Evolutionary conservation across 2,888 invertebrate genomes (phyloP).

Genomic region (Nomada goodeniana): DNA sequence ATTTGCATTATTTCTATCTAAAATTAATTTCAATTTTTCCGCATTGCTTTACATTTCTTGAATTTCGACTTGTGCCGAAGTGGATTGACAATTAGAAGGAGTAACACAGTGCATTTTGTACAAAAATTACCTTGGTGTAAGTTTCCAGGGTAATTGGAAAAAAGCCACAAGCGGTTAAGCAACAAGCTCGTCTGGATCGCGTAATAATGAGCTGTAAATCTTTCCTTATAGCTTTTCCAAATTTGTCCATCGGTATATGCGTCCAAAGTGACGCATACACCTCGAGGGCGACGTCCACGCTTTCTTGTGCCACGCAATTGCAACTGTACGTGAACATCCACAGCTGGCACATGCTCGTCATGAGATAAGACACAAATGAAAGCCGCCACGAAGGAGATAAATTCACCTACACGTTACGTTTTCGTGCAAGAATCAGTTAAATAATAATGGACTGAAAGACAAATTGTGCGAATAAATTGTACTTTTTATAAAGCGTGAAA

Average conservation of each 20-base stretch:
- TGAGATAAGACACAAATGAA: conserved; percentile 12
- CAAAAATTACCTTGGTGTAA: conserved; percentile 50
- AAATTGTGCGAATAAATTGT: too few species aligned
- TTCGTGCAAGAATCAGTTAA: too few species aligned
- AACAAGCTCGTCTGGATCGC: conserved; percentile 52
- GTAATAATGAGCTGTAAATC: conserved; percentile 60
- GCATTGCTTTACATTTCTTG: too few species aligned
- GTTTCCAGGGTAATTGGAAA: conserved; percentile 59
- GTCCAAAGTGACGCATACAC: conserved; percentile 14
- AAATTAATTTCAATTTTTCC: too few species aligned
- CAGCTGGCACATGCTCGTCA: conserved; percentile 23
- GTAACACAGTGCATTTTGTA: neutral
- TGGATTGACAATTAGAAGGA: neutral
- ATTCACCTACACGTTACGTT: neutral
- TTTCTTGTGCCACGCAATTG: conserved; percentile 20
- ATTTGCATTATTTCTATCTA: too few species aligned
- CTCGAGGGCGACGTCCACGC: neutral
- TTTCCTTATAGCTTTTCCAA: conserved; percentile 37
- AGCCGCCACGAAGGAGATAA: neutral
- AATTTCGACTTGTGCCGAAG: too few species aligned
- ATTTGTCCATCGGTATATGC: conserved; percentile 4
- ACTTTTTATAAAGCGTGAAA: too few species aligned
- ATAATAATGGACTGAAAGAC: too few species aligned
- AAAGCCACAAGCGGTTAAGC: conserved; percentile 52
- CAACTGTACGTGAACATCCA: conserved; percentile 50